Evolutionary conservation across 2,888 invertebrate genomes (phyloP).

Genomic region (Polietes domitor): DNA sequence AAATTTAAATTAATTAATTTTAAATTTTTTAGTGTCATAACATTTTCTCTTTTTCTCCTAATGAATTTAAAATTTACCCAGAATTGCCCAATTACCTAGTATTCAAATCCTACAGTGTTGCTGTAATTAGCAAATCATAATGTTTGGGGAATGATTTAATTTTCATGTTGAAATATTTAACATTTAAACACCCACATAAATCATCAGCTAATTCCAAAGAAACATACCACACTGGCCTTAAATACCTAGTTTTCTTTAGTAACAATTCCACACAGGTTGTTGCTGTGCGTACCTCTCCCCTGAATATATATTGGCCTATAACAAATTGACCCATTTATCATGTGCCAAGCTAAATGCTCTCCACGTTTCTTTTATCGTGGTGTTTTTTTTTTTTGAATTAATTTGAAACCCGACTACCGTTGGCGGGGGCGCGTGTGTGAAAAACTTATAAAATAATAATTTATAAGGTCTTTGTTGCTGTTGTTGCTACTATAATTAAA

Average conservation of each 20-base stretch:
- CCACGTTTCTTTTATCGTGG: background rate
- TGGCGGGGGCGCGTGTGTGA: background rate
- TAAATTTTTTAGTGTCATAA: too few species aligned
- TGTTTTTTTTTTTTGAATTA: background rate
- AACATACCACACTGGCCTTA: background rate
- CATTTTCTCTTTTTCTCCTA: too few species aligned
- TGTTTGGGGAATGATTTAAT: background rate
- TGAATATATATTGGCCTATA: background rate
- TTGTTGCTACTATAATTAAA: background rate
- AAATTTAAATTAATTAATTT: too few species aligned
- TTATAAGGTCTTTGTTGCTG: background rate
- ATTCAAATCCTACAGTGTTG: background rate
- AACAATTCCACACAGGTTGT: too few species aligned
- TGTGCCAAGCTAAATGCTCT: background rate
- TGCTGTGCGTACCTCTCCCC: background rate
- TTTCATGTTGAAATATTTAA: too few species aligned
- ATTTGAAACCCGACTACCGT: background rate
- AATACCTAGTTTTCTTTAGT: background rate
- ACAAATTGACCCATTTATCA: slow-evolving; percentile 10
- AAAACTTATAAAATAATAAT: background rate
- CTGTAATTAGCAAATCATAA: background rate
- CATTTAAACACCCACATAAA: background rate
- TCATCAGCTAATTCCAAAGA: background rate
- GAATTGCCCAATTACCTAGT: background rate
- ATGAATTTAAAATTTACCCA: too few species aligned